Base-by-base conservation (phyloP, 92 coral and sea anemone genomes). In the Zoanthus solanderi region DNA sequence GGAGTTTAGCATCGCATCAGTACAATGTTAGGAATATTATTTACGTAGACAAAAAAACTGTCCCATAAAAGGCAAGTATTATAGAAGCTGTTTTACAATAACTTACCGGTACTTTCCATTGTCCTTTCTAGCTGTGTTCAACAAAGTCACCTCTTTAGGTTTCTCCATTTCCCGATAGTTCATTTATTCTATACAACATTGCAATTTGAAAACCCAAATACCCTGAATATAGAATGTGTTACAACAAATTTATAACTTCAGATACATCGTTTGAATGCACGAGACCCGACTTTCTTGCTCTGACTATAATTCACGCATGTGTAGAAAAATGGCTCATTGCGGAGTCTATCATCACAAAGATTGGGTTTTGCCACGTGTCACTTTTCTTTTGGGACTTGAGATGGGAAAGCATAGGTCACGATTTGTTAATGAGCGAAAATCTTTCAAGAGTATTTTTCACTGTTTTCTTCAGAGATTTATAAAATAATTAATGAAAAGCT, bases 331-430 rank as follows among this genome's bases (percentile, higher is more conserved):
- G 10, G 75, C 4, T 9, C 31, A 3, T 63, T 9, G 69, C 69
- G 4, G 5, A 63, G 17, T 63, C 75, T 69, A 34, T 69, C 75
- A 69, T 69, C 75, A 69, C 47, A 15, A 15, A 6, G 45, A 13
- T 31, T 29, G 16, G 75, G 34, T 30, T 34, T 69, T 69, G 75
- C 75, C 75, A 69, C 75, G 75, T 69, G 75, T 69, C 31, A 69
- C 45, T 30, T 23, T 2, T 23, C 6, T 15, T 69, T 69, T 2
- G 45, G 32, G 46, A 30, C 75, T 11, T 4, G 9, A 2, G 56
- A 50, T 50, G 56, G 10, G 12, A 50, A 50, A 7, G 56, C 56
- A 50, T 50, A 0, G 56, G 12, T 50, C 56, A 11, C 9, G 42
- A 37, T 37, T 37, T 37, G 12, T 50, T 0, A 7, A 50, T 7